These are phyloP conservation scores for Octodonta nipae DNA, from an alignment of 2,888 invertebrate species.

Conservation along the genomic window DNA sequence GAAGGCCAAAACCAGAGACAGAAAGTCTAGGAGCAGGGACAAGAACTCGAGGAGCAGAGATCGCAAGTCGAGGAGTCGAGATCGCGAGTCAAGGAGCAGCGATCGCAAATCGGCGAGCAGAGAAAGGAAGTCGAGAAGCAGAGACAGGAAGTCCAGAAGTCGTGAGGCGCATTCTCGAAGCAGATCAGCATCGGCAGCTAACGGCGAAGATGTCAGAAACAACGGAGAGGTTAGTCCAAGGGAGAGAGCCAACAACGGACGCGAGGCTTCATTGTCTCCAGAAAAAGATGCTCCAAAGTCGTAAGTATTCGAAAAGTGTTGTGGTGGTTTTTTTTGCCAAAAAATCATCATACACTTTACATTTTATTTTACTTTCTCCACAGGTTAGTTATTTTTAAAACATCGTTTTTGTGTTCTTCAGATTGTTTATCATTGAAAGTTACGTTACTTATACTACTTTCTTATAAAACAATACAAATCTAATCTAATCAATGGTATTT, in stretches of 20 bases:
- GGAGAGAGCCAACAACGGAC: constrained; percentile 21
- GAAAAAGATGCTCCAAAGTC: too few relatives aligned
- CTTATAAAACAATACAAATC: too few relatives aligned
- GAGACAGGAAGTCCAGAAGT: constrained; percentile 10
- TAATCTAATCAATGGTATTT: too few relatives aligned
- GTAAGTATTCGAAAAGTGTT: too few relatives aligned
- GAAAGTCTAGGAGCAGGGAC: constrained; percentile 10
- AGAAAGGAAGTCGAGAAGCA: constrained; percentile 13
- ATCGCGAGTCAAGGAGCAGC: constrained; percentile 16
- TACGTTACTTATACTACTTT: too few relatives aligned
- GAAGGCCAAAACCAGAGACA: constrained; percentile 13
- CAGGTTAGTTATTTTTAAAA: too few relatives aligned
- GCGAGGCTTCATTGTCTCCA: too few relatives aligned
- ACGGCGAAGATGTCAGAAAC: constrained; percentile 27
- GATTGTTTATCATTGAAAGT: too few relatives aligned
- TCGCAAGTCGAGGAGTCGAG: constrained; percentile 12
- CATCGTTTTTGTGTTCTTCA: too few relatives aligned
- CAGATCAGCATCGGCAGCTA: constrained; percentile 23
- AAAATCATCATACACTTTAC: too few relatives aligned
- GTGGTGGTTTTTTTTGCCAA: too few relatives aligned
- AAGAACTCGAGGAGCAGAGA: constrained; percentile 12
- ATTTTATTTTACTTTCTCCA: too few relatives aligned
- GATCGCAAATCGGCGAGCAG: constrained; percentile 16
- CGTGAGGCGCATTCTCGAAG: constrained; percentile 11
- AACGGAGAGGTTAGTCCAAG: constrained; percentile 33